Percentiles rank a stretch among this genome's conserved stretches.
phyloP scores from a whole-genome alignment of 2,797 vertebrate species.

The Gymnoscopelus braueri region DNA sequence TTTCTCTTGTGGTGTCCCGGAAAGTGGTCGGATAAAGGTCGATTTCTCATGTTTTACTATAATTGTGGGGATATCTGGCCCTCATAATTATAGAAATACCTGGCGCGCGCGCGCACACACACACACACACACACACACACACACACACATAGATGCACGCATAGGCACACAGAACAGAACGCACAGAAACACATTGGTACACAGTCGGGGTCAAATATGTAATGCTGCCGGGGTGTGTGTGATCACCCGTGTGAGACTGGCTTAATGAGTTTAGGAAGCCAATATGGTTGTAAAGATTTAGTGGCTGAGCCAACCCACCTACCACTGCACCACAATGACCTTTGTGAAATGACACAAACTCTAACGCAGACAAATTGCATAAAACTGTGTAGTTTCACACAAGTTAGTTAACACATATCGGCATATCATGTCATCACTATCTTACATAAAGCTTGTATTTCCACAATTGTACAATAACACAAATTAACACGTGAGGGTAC shows the following conservation, averaged over 20 bases:
- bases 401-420: too few relatives aligned
- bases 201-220: conserved; percentile 51
- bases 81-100: too few relatives aligned
- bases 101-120: conserved; percentile 16
- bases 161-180: conserved; percentile 8
- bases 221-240: conserved; percentile 43
- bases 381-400: too few relatives aligned
- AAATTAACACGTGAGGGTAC: too few relatives aligned
- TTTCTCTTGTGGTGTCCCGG: too few relatives aligned
- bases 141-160: conserved; percentile 32
- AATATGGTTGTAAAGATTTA: conserved; percentile 55
- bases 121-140: conserved; percentile 15
- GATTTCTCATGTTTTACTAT: too few relatives aligned
- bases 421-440: too few relatives aligned
- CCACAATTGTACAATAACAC: too few relatives aligned
- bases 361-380: too few relatives aligned
- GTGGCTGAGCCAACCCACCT: conserved; percentile 41
- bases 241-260: conserved; percentile 66
- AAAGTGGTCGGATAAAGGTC: too few relatives aligned
- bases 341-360: conserved; percentile 39
- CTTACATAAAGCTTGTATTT: too few relatives aligned
- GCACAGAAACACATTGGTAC: conserved; percentile 19
- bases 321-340: conserved; percentile 39
- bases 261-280: conserved; percentile 68
- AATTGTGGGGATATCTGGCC: too few relatives aligned